Percentiles rank a stretch among this genome's conserved stretches.
Evolutionary conservation across 1,140 invertebrate species (phyloP).

Genomic region (Eubasilissa regina): DNA sequence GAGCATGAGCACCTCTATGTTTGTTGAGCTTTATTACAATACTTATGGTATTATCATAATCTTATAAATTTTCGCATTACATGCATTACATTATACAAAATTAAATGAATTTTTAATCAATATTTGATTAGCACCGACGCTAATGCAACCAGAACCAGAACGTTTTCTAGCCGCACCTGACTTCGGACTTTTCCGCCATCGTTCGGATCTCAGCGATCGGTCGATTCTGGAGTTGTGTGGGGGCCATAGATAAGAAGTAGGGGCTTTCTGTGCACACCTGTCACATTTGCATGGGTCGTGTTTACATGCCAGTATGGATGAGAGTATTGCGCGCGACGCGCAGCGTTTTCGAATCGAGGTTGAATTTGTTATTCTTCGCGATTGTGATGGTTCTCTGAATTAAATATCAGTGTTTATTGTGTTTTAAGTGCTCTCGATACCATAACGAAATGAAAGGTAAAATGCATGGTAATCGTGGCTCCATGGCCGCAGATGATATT

Average conservation of each 20-base stretch:
- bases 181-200: conserved; percentile 32
- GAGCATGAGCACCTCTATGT: too few species aligned
- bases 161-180: neutral
- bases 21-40: too few species aligned
- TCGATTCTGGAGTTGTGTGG: neutral
- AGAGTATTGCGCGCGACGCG: conserved; percentile 39
- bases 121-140: neutral
- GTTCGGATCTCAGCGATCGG: conserved; percentile 27
- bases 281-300: conserved; percentile 35
- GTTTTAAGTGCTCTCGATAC: conserved; percentile 7
- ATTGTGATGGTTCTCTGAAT: conserved; percentile 42
- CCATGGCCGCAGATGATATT: conserved; percentile 70
- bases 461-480: conserved; percentile 69
- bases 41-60: too few species aligned
- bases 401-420: conserved; percentile 11
- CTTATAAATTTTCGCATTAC: too few species aligned
- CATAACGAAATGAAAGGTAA: conserved; percentile 69
- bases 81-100: too few species aligned
- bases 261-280: neutral
- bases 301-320: conserved; percentile 47
- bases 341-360: conserved; percentile 26
- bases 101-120: too few species aligned
- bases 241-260: neutral
- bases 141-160: neutral
- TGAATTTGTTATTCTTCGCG: conserved; percentile 31